A percentile compares a stretch with the other conserved stretches of the same genome.
Conservation (phyloP, 2,797 vertebrate species). For the Argya squamiceps region DNA sequence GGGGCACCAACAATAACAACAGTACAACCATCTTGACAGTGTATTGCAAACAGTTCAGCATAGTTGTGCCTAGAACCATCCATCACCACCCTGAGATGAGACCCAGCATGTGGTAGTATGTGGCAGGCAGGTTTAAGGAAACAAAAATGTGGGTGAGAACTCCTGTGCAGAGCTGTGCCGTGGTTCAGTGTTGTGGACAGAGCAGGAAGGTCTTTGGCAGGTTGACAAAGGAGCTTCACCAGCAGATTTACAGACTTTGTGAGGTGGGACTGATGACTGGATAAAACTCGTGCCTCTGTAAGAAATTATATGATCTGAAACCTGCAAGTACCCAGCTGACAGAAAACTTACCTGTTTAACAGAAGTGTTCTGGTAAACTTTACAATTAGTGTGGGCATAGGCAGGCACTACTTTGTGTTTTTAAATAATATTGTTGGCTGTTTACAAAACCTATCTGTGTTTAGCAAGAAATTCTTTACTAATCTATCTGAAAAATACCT, state of each 20-base stretch:
- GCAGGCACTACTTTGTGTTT: neutral
- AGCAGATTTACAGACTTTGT: neutral
- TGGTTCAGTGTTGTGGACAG: neutral
- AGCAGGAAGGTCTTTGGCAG: neutral
- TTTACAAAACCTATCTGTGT: neutral
- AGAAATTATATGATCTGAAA: neutral
- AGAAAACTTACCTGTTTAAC: neutral
- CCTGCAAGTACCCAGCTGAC: neutral
- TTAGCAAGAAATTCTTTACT: neutral
- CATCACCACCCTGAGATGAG: neutral
- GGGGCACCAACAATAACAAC: neutral
- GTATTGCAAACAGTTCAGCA: neutral
- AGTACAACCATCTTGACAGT: neutral
- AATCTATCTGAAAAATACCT: neutral
- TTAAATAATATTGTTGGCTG: neutral
- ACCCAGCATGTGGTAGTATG: neutral
- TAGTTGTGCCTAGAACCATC: neutral
- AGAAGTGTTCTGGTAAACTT: neutral
- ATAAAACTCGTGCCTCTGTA: neutral
- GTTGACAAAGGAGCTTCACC: neutral
- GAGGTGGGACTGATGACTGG: neutral
- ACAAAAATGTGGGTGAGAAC: neutral
- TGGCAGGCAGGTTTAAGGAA: neutral
- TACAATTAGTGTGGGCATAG: neutral
- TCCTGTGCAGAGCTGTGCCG: neutral